Evolutionary conservation across 2,113 vertebrate species (phyloP).

Genomic region (Eira barbara): DNA sequence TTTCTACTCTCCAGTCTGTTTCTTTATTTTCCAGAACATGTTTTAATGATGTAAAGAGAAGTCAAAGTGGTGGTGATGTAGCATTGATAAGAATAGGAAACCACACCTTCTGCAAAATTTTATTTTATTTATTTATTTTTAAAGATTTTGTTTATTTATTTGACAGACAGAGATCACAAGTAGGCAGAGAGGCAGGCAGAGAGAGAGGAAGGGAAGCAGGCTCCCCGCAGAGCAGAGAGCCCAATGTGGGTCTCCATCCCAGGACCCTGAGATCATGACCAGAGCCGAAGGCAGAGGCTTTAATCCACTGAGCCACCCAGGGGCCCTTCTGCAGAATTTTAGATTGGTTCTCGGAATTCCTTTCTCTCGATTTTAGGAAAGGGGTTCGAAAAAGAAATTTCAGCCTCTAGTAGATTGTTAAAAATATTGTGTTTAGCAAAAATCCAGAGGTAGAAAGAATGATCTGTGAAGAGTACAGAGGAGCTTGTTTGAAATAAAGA

Average conservation of each 20-base stretch:
- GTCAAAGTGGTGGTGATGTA: background rate
- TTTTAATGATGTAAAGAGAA: background rate
- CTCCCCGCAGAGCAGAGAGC: too few species aligned
- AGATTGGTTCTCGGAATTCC: background rate
- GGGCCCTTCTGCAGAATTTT: background rate
- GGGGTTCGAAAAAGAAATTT: background rate
- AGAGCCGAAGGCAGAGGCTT: too few species aligned
- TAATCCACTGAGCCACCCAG: too few species aligned
- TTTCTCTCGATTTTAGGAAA: background rate
- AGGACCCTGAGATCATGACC: too few species aligned
- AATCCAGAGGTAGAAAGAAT: background rate
- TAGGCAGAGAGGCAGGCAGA: too few species aligned
- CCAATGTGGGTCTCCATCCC: too few species aligned
- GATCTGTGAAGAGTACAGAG: background rate
- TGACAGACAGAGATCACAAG: too few species aligned
- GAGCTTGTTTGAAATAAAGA: background rate
- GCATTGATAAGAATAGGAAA: too few species aligned
- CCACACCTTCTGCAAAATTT: background rate
- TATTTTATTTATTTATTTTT: too few species aligned
- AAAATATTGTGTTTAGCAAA: background rate
- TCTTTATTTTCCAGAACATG: background rate
- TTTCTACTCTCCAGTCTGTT: background rate
- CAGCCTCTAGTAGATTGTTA: background rate
- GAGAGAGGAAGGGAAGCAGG: too few species aligned
- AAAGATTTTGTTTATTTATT: too few species aligned